These are phyloP conservation scores for Trichechus manatus DNA, from an alignment of 2,113 vertebrate genomes.

Conservation along the genomic window DNA sequence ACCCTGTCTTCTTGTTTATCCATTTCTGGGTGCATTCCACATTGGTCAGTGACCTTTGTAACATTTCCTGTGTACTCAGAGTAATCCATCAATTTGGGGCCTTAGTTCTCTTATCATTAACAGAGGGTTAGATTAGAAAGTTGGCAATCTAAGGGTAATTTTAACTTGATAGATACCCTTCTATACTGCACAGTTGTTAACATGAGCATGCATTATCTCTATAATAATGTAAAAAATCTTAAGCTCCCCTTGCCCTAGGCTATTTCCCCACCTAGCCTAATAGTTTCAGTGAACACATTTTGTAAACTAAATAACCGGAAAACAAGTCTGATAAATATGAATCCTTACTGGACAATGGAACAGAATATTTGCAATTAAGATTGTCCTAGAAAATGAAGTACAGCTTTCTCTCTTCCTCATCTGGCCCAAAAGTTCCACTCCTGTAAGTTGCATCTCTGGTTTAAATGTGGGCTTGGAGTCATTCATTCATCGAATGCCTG, in stretches of 20 bases:
- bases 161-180: neutral
- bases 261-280: neutral
- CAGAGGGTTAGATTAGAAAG: neutral
- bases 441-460: neutral
- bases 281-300: neutral
- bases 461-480: neutral
- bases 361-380: neutral
- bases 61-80: neutral
- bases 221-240: neutral
- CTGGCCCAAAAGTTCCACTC: neutral
- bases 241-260: neutral
- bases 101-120: neutral
- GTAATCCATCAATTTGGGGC: neutral
- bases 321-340: neutral
- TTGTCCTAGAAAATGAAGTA: neutral
- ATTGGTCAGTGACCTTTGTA: neutral
- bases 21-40: too few relatives aligned
- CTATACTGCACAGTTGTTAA: neutral
- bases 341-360: neutral
- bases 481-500: neutral
- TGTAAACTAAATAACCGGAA: constrained; percentile 2
- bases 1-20: too few relatives aligned
- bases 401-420: neutral
- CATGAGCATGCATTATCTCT: neutral
- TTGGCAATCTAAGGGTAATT: neutral